phyloP scores from a whole-genome alignment of 2,113 vertebrate species.

The Chionomys nivalis region DNA sequence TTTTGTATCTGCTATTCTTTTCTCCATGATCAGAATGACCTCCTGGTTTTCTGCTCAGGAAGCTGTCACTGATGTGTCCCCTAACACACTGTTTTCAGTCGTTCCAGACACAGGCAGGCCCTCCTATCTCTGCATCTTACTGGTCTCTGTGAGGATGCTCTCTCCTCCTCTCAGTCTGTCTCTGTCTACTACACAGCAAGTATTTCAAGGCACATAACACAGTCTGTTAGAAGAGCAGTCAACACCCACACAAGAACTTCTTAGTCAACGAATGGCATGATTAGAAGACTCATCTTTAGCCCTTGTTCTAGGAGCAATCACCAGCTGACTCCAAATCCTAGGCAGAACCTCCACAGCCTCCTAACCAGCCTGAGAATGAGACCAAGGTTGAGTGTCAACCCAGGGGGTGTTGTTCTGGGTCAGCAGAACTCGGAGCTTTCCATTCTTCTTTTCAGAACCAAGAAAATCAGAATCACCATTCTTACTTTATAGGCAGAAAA shows the following conservation, averaged over 20 bases:
- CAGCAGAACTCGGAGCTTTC: not conserved
- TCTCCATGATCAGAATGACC: not conserved
- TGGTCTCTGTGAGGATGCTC: not conserved
- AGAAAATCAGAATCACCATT: constrained; percentile 32
- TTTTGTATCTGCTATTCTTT: not conserved
- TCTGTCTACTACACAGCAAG: not conserved
- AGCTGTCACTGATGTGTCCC: not conserved
- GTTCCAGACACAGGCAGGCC: not conserved
- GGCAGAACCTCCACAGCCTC: not conserved
- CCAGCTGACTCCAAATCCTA: not conserved
- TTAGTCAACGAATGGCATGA: not conserved
- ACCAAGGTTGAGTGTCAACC: not conserved
- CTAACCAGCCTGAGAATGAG: not conserved
- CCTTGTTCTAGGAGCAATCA: not conserved
- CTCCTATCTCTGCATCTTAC: not conserved
- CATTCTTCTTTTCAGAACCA: not conserved
- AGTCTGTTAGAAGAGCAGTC: not conserved
- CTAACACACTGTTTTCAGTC: not conserved
- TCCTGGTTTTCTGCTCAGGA: not conserved
- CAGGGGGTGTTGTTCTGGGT: not conserved
- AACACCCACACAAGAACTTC: not conserved
- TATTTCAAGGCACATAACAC: not conserved
- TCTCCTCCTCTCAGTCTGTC: not conserved
- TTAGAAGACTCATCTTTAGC: not conserved
- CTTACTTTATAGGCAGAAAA: constrained; percentile 73